Evolutionary conservation across 2,113 vertebrate species (phyloP).

Genomic region (Scopus umbretta): DNA sequence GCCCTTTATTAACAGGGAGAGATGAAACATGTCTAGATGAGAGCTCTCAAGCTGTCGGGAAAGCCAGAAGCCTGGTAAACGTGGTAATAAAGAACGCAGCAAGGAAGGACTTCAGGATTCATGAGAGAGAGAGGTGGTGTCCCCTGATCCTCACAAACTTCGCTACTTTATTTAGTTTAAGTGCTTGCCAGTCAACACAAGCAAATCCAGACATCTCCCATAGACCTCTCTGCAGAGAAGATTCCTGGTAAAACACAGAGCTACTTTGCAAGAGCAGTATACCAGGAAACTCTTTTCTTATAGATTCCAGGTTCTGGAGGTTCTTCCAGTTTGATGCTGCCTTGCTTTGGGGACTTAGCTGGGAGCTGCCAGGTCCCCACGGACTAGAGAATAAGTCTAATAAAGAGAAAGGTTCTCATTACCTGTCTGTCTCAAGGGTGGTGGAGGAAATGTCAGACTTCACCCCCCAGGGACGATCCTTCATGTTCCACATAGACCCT

Average conservation of each 20-base stretch:
- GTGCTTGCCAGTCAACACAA: not conserved
- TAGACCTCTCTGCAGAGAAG: not conserved
- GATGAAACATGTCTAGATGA: not conserved
- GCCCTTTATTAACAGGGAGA: not conserved
- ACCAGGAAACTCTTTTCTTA: not conserved
- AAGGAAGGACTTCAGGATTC: not conserved
- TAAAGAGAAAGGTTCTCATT: not conserved
- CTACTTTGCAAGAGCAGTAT: not conserved
- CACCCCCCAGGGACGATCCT: not conserved
- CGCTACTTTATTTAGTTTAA: not conserved
- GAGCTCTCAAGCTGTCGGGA: not conserved
- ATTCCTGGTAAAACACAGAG: not conserved
- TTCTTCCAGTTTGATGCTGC: not conserved
- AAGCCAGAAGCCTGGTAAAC: not conserved
- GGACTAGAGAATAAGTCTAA: not conserved
- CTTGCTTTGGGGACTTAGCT: not conserved
- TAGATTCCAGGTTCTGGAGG: not conserved
- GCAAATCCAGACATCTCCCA: not conserved
- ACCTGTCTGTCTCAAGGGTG: slow-evolving; percentile 59
- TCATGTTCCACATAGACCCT: not conserved
- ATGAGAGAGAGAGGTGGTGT: not conserved
- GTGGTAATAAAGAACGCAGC: not conserved
- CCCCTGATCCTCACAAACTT: not conserved
- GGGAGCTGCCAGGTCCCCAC: not conserved
- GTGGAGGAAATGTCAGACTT: slow-evolving; percentile 25